Conservation (phyloP, 2,888 invertebrate genomes). For the Lasioglossum malachurum region DNA sequence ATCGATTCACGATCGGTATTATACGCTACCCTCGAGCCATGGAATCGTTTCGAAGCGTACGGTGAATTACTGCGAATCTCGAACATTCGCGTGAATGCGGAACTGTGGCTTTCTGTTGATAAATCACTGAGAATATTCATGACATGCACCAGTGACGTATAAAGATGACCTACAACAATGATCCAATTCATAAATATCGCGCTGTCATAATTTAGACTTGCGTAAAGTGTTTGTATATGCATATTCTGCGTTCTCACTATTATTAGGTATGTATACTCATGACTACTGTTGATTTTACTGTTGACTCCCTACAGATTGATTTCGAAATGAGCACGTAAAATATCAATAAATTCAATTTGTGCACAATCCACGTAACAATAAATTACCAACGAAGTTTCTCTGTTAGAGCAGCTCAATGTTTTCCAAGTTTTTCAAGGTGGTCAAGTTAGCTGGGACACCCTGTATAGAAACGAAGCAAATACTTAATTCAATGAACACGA, state of each 20-base stretch:
- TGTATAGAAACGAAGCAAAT: not conserved
- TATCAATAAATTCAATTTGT: not conserved
- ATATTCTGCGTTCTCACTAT: not conserved
- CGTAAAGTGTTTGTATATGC: not conserved
- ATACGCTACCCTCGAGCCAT: constrained; percentile 14
- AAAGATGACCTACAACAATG: not conserved
- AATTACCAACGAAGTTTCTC: not conserved
- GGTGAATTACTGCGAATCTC: not conserved
- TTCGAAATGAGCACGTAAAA: not conserved
- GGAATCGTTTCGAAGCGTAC: not conserved
- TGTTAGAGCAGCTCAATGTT: not conserved
- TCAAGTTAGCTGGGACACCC: too few relatives aligned
- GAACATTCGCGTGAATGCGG: not conserved
- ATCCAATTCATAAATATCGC: not conserved
- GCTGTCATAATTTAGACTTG: not conserved
- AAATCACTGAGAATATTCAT: not conserved
- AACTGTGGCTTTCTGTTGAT: not conserved
- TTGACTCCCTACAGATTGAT: not conserved
- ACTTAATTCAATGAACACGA: not conserved
- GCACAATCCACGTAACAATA: not conserved
- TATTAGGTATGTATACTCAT: not conserved
- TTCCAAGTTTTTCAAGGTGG: not conserved
- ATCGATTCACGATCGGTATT: constrained; percentile 41
- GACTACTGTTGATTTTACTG: not conserved
- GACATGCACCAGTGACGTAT: not conserved